A percentile compares a stretch with the other conserved stretches of the same genome.
phyloP scores from a whole-genome alignment of 2,113 vertebrate species.

The Lates calcarifer region DNA sequence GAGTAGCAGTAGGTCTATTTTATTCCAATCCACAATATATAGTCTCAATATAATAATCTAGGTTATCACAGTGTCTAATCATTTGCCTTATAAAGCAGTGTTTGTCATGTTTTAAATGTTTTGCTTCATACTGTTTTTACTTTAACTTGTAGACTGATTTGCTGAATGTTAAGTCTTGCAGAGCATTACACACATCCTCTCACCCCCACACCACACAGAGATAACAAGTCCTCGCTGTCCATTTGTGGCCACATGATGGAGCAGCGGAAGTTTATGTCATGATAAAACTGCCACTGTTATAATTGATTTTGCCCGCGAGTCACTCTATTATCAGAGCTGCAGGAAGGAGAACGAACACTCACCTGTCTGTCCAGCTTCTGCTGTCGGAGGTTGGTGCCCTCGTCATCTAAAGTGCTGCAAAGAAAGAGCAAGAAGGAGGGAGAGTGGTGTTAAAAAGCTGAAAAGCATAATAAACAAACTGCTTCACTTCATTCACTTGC shows the following conservation, averaged over 20 bases:
- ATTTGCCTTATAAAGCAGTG: too few relatives aligned
- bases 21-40: not conserved
- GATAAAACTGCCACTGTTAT: conserved; percentile 30
- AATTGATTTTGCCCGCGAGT: conserved; percentile 25
- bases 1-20: not conserved
- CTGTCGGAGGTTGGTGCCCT: conserved; percentile 94
- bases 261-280: conserved; percentile 20
- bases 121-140: not conserved
- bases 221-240: conserved; percentile 11
- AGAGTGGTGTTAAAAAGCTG: not conserved
- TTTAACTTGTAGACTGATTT: not conserved
- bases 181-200: not conserved
- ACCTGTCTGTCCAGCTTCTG: conserved; percentile 99
- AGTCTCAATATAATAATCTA: not conserved
- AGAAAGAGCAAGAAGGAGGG: conserved; percentile 54
- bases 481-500: not conserved
- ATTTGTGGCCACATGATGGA: conserved; percentile 24
- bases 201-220: not conserved
- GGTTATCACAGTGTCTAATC: too few relatives aligned
- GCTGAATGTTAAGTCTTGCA: not conserved
- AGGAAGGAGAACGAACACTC: conserved; percentile 55
- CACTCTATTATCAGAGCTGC: conserved; percentile 8
- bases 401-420: conserved; percentile 96
- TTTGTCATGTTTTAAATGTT: not conserved
- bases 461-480: conserved; percentile 6